These are phyloP conservation scores for Entelurus aequoreus DNA, from an alignment of 2,113 vertebrate species.

Conservation along the genomic window DNA sequence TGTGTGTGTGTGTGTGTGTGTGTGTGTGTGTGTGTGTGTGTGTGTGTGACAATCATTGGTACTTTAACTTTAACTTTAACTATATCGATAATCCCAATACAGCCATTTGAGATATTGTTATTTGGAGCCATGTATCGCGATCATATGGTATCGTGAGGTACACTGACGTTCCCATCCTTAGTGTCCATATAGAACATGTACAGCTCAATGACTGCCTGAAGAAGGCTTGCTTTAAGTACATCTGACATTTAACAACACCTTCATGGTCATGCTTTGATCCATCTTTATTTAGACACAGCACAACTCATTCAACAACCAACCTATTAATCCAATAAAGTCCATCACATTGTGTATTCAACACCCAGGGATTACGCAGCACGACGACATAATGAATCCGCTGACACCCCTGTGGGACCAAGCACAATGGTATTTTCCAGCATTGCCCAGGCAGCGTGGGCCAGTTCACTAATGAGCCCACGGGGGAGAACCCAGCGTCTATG, in stretches of 20 bases:
- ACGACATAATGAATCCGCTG: constrained; percentile 50
- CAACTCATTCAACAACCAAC: constrained; percentile 39
- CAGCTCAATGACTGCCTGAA: too few species aligned
- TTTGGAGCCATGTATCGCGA: too few species aligned
- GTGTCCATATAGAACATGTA: not conserved
- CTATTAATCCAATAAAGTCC: constrained; percentile 52
- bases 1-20: too few species aligned
- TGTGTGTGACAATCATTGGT: too few species aligned
- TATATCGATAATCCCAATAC: too few species aligned
- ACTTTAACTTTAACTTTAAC: too few species aligned
- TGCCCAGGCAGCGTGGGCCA: constrained; percentile 49
- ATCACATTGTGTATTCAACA: constrained; percentile 44
- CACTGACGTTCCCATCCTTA: too few species aligned
- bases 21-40: too few species aligned
- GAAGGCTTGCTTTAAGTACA: constrained; percentile 5
- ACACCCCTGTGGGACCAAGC: constrained; percentile 56
- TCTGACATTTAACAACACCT: constrained; percentile 22
- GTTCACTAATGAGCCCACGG: constrained; percentile 72
- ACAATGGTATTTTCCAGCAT: constrained; percentile 60
- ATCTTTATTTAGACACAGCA: constrained; percentile 20
- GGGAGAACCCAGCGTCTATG: constrained; percentile 61
- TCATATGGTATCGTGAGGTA: too few species aligned
- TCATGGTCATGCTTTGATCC: constrained; percentile 11
- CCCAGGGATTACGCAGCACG: constrained; percentile 31
- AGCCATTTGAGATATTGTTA: too few species aligned